Percentiles rank a stretch among this genome's conserved stretches.
phyloP scores from a whole-genome alignment of 2,888 invertebrate genomes.

The Plebejus argus region DNA sequence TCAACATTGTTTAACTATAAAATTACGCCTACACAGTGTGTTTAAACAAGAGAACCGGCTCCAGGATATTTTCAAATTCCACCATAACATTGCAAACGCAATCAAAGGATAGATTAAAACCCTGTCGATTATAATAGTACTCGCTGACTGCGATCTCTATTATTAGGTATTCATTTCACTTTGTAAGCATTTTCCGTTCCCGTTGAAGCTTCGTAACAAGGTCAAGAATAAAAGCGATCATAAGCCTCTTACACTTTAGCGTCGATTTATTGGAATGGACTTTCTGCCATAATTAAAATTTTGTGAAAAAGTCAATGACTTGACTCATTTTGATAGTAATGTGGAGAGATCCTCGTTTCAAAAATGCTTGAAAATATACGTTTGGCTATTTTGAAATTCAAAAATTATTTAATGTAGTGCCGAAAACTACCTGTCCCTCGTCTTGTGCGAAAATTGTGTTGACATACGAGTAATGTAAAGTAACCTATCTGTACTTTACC shows the following conservation, averaged over 20 bases:
- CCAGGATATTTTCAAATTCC: neutral
- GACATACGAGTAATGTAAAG: too few relatives aligned
- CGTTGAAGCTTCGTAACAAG: conserved; percentile 24
- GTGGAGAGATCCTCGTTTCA: too few relatives aligned
- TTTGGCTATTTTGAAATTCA: too few relatives aligned
- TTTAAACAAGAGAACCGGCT: neutral
- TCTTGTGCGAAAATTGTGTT: too few relatives aligned
- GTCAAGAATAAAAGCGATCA: conserved; percentile 28
- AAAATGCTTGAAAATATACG: too few relatives aligned
- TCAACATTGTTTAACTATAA: too few relatives aligned
- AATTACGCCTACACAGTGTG: neutral
- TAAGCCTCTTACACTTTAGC: conserved; percentile 25
- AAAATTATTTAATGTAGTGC: too few relatives aligned
- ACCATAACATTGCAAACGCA: neutral
- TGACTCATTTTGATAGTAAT: neutral
- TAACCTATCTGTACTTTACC: too few relatives aligned
- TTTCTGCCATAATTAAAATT: conserved; percentile 15
- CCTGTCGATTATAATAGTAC: neutral
- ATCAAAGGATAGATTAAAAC: neutral
- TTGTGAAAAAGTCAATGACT: neutral
- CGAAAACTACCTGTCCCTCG: too few relatives aligned
- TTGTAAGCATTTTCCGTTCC: conserved; percentile 29
- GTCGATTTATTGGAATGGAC: conserved; percentile 1
- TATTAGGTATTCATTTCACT: conserved; percentile 31
- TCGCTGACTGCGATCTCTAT: conserved; percentile 6